Percentiles rank a stretch among this genome's conserved stretches.
Conservation (phyloP, 2,888 invertebrate genomes). For the Cheilosia grossa region DNA sequence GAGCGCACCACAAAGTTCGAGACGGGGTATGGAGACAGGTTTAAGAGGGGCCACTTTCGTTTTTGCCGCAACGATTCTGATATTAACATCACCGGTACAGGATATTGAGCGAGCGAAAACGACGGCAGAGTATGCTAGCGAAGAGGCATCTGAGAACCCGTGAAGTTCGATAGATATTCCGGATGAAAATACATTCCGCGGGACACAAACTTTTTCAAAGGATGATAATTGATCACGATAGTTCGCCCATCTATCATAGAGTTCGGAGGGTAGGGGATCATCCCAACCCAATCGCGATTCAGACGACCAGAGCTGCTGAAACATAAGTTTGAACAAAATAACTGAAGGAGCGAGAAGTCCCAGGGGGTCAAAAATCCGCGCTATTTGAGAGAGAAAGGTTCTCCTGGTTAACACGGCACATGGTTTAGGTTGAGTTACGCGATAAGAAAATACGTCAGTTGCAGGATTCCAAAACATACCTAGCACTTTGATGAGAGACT, state of each 20-base stretch:
- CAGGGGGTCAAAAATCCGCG: not conserved
- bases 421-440: too few species aligned
- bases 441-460: too few species aligned
- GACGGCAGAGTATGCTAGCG: slow-evolving; percentile 33
- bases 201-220: slow-evolving; percentile 24
- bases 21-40: slow-evolving; percentile 43
- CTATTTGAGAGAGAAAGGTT: too few species aligned
- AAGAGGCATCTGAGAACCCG: slow-evolving; percentile 40
- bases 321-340: not conserved
- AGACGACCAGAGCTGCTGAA: slow-evolving; percentile 59
- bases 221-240: slow-evolving; percentile 8
- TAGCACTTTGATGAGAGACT: too few species aligned
- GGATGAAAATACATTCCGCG: slow-evolving; percentile 22
- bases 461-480: too few species aligned
- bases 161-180: slow-evolving; percentile 16
- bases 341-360: too few species aligned
- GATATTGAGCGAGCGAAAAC: slow-evolving; percentile 10
- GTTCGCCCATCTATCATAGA: slow-evolving; percentile 18
- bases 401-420: too few species aligned
- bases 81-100: not conserved
- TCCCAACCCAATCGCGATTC: slow-evolving; percentile 51
- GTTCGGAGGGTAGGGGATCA: slow-evolving; percentile 45
- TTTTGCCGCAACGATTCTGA: slow-evolving; percentile 8
- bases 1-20: slow-evolving; percentile 44
- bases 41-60: slow-evolving; percentile 11